Base-by-base conservation (phyloP, 64 coral and sea anemone genomes). In the Porites lutea region DNA sequence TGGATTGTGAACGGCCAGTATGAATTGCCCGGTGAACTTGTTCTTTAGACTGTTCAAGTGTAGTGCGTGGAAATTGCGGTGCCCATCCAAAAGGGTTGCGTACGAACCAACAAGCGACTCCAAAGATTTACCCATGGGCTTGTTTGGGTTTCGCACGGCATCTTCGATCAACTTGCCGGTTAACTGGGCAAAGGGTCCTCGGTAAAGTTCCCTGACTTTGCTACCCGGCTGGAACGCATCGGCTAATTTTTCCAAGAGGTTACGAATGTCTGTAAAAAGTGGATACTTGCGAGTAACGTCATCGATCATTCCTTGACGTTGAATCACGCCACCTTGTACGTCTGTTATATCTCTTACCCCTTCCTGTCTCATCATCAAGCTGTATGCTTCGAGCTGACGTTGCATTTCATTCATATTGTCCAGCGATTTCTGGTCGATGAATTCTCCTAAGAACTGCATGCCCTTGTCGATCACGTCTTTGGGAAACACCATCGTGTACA, bases 401-500 rank as follows among this genome's bases (percentile, higher is more conserved):
- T 11, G 27, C 71, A 73, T 73, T 27, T 46, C 71, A 47, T 8
- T 4, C 71, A 73, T 73, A 2, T 45, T 8, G 4, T 44, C 71
- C 27, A 73, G 43, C 11, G 71, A 73, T 45, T 2, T 12, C 4
- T 13, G 71, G 47, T 14, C 71, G 71, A 73, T 13, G 7, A 44
- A 73, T 13, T 73, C 71, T 4, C 47, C 13, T 3, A 73, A 14
- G 3, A 73, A 46, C 13, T 73, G 71, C 43, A 73, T 47, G 43
- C 71, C 71, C 27, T 47, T 47, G 71, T 45, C 71, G 10, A 73
- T 13, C 14, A 13, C 27, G 27, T 73, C 71, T 45, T 13, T 44
- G 3, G 71, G 37, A 73, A 73, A 73, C 71, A 73, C 71, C 71
- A 73, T 73, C 8, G 71, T 73, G 8, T 46, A 73, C 23, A 73